These are phyloP conservation scores for Galaxias olidus DNA, from an alignment of 2,797 vertebrate species.

Conservation along the genomic window DNA sequence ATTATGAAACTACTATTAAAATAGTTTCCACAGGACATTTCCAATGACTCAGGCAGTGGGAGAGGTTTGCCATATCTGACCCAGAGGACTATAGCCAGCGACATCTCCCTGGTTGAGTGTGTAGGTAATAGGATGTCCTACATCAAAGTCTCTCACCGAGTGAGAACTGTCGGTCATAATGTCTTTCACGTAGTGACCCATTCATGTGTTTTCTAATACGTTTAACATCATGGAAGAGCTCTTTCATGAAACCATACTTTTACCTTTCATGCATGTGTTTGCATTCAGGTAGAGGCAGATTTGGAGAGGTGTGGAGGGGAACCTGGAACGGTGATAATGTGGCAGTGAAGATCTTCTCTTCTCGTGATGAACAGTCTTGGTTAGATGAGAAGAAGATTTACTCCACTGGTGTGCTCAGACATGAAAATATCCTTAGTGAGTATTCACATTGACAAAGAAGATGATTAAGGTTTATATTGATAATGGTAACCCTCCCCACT, in stretches of 20 bases:
- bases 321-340: constrained; percentile 94
- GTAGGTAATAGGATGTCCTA: constrained; percentile 79
- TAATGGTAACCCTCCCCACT: fast-evolving
- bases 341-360: constrained; percentile 98
- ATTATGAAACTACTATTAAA: no score
- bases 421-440: constrained; percentile 95
- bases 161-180: no score
- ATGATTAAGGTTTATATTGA: no score
- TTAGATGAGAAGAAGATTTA: constrained; percentile 98
- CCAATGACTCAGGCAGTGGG: constrained; percentile 93
- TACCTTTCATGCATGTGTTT: neutral
- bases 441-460: neutral
- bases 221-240: neutral
- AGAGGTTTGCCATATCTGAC: constrained; percentile 97
- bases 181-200: neutral
- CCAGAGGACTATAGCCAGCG: constrained; percentile 94
- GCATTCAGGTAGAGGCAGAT: constrained; percentile 90
- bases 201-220: neutral
- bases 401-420: constrained; percentile 92
- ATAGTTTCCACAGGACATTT: constrained; percentile 78
- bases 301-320: constrained; percentile 96
- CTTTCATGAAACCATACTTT: neutral
- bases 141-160: neutral
- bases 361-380: constrained; percentile 97
- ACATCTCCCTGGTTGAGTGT: constrained; percentile 91